Conservation (phyloP, 2,888 invertebrate genomes). For the Andrena minutula region DNA sequence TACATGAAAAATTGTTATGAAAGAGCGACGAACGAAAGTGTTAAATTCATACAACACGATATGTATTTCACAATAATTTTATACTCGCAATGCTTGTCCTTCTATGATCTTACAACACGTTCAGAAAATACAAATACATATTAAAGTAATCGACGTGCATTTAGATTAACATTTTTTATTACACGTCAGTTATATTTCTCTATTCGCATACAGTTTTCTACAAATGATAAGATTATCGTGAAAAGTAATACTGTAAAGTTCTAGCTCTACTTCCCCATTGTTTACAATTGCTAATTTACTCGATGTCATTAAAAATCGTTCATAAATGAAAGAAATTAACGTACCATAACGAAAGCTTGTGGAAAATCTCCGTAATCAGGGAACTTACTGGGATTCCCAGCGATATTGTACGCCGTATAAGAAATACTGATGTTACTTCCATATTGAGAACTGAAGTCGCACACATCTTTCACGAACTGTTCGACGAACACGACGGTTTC, state of each 20-base stretch:
- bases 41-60: neutral
- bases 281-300: neutral
- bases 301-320: neutral
- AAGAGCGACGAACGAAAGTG: neutral
- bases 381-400: conserved; percentile 93
- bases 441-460: conserved; percentile 95
- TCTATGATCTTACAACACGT: neutral
- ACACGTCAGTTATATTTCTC: neutral
- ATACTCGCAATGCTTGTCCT: neutral
- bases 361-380: conserved; percentile 97
- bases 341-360: conserved; percentile 95
- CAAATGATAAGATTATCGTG: neutral
- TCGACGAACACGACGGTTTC: conserved; percentile 86
- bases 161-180: no score
- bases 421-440: conserved; percentile 95
- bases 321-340: conserved; percentile 68
- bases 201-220: neutral
- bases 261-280: neutral
- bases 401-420: conserved; percentile 94
- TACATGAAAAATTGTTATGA: neutral
- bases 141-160: no score
- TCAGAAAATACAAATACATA: no score
- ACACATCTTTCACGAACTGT: conserved; percentile 92
- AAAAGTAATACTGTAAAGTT: neutral
- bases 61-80: neutral